Conservation (phyloP, 1,140 invertebrate genomes). For the Pseudobourletiella spinata region DNA sequence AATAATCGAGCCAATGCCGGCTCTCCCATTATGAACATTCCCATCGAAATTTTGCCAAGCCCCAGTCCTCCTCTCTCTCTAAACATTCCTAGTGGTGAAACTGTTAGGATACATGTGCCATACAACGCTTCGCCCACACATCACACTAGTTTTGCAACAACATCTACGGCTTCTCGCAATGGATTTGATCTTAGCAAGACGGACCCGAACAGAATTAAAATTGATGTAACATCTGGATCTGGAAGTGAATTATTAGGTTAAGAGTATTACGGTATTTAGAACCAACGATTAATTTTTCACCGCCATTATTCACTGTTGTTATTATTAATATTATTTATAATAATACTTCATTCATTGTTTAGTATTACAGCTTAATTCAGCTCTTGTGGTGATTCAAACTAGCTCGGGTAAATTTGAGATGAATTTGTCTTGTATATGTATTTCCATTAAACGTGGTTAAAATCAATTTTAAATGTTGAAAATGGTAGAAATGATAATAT, state of each 20-base stretch:
- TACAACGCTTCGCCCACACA: conserved; percentile 18
- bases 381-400: no score
- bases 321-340: neutral
- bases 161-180: conserved; percentile 8
- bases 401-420: no score
- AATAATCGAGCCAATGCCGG: neutral
- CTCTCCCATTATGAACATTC: neutral
- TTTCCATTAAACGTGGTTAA: neutral
- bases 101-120: conserved; percentile 35
- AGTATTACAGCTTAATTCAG: no score
- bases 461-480: neutral
- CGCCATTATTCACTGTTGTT: neutral
- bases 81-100: conserved; percentile 21
- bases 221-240: conserved; percentile 24
- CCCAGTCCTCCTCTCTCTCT: neutral
- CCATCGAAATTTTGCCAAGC: neutral
- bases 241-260: conserved; percentile 5
- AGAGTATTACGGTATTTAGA: neutral
- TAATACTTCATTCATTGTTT: no score
- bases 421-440: neutral
- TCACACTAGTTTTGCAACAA: neutral
- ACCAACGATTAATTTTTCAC: neutral
- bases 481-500: neutral
- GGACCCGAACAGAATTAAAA: conserved; percentile 32
- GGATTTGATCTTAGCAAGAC: conserved; percentile 24